phyloP scores from a whole-genome alignment of 2,888 invertebrate genomes.

The Phortica magna region DNA sequence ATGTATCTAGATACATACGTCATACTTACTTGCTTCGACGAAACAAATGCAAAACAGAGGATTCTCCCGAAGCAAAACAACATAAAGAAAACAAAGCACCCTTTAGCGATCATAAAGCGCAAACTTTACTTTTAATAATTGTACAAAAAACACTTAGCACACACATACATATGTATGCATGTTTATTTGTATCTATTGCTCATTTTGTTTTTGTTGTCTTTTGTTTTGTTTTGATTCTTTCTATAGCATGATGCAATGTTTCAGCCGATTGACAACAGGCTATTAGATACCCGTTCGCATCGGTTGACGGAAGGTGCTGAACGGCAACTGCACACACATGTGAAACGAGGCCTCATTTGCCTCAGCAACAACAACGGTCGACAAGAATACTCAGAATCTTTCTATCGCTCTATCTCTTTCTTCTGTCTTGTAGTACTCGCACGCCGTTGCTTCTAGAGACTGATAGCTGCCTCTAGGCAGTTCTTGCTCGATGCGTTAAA shows the following conservation, averaged over 20 bases:
- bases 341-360: constrained; percentile 13
- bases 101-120: neutral
- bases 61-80: neutral
- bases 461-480: neutral
- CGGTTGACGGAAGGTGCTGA: neutral
- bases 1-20: too few relatives aligned
- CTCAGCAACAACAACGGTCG: neutral
- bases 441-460: constrained; percentile 8
- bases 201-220: constrained; percentile 23
- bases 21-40: too few relatives aligned
- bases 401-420: neutral
- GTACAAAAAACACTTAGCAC: neutral
- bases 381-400: neutral
- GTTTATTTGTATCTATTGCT: constrained; percentile 16
- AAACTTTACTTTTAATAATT: neutral
- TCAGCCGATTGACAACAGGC: constrained; percentile 56
- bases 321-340: neutral
- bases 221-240: neutral
- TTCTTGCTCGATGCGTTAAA: too few relatives aligned
- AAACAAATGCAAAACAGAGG: too few relatives aligned
- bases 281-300: constrained; percentile 25
- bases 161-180: constrained; percentile 14
- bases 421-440: neutral
- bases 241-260: constrained; percentile 67
- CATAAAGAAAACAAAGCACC: constrained; percentile 4